Base-by-base conservation (phyloP, 2,113 vertebrate genomes). In the Sardina pilchardus region DNA sequence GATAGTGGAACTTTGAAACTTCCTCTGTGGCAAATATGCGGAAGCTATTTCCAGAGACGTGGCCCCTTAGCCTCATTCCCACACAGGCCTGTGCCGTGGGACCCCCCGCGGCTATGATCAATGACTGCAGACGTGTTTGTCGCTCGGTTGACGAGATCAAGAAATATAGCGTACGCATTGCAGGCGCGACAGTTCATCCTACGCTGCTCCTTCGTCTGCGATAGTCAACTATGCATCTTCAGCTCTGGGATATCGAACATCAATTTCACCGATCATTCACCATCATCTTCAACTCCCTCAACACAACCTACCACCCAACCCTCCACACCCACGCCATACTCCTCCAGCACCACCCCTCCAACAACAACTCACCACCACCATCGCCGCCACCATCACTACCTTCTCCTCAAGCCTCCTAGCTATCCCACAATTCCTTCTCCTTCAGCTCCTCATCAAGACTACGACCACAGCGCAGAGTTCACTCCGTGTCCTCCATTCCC, bases 41-140 rank as follows among this genome's bases (percentile, higher is more conserved):
- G 82, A 85, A 88, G 85, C 75, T 81, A 42, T 89, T 88, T 89
- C 87, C 86, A 75, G 84, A 90, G 88, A 92, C 87, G 83, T 90
- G 85, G 87, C 86, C 90, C 85, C 59, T 90, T 88, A 86, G 87
- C 87, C 87, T 85, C 89, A 67, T 83, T 89, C 83, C 87, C 42
- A 75, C 82, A 82, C 84, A 84, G 89, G 84, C 59, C 84, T 81
- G 83, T 93, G 89, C 86, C 84, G 42, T 53, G 63, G 71, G 63
- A 82, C 85, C 84, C 84, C 91, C 88, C 47, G 50, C 78, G 82
- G 92, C 75, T 88, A 83, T 30, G 78, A 86, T 86, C 84, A 86
- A n/a, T n/a, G n/a, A n/a, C n/a, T n/a, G n/a, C n/a, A n/a, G n/a
- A n/a, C n/a, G n/a, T n/a, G n/a, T n/a, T n/a, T n/a, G n/a, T n/a